phyloP scores from a whole-genome alignment of 2,797 vertebrate species.

The Ceyx erithaca region DNA sequence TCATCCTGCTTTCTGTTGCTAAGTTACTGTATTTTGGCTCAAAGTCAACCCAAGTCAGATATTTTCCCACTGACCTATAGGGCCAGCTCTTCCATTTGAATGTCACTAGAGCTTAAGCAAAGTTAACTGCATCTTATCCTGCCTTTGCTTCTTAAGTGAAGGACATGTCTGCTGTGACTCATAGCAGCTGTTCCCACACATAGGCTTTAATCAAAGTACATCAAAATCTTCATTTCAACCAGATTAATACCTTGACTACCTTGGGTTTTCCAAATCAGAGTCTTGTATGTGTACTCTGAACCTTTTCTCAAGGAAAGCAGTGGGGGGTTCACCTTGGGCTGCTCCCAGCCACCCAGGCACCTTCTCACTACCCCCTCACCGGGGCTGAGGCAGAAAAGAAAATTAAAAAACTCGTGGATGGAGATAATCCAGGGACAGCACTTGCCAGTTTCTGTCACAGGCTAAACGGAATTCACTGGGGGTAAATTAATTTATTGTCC shows the following conservation, averaged over 20 bases:
- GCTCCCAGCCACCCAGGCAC: not conserved
- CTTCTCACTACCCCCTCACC: not conserved
- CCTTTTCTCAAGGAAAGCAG: not conserved
- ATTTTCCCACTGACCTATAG: not conserved
- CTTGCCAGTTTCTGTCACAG: not conserved
- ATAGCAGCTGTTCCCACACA: not conserved
- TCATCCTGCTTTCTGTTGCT: not conserved
- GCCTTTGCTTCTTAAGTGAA: not conserved
- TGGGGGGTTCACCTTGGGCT: not conserved
- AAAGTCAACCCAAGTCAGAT: not conserved
- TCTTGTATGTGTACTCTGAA: not conserved
- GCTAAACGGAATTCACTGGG: not conserved
- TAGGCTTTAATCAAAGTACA: not conserved
- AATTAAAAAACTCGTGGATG: rapidly evolving
- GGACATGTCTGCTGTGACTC: not conserved
- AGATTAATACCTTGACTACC: not conserved
- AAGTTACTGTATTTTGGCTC: not conserved
- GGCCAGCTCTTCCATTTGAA: not conserved
- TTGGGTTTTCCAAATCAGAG: not conserved
- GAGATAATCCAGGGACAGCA: not conserved
- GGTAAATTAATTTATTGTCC: not conserved
- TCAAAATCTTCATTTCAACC: not conserved
- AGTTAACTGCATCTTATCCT: not conserved
- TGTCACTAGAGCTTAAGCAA: not conserved
- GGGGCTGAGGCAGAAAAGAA: not conserved